phyloP scores from a whole-genome alignment of 2,797 vertebrate species.

The Centropyge bicolor region DNA sequence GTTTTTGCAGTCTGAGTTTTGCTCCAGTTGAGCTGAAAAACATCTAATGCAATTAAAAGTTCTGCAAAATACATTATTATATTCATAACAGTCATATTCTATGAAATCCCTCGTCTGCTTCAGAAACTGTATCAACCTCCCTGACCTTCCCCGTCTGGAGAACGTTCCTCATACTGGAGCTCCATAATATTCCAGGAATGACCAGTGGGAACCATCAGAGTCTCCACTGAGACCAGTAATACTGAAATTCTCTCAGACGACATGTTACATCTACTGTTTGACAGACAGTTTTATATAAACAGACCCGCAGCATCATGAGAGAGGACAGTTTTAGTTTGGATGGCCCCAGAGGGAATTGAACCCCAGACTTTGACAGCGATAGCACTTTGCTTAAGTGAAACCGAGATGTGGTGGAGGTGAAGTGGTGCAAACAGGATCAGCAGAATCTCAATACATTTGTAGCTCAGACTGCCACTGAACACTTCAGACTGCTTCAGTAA shows the following conservation, averaged over 20 bases:
- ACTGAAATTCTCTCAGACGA: constrained; percentile 34
- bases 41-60: not conserved
- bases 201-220: constrained; percentile 56
- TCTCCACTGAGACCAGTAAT: constrained; percentile 50
- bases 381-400: not conserved
- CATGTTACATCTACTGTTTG: constrained; percentile 41
- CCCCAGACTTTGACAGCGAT: not conserved
- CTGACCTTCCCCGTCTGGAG: constrained; percentile 34
- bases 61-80: not conserved
- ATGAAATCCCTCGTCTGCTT: not conserved
- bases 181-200: constrained; percentile 44
- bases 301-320: constrained; percentile 13
- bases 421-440: not conserved
- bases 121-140: not conserved
- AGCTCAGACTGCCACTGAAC: no score
- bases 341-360: not conserved
- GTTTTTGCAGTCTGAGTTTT: not conserved
- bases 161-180: constrained; percentile 1
- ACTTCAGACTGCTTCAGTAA: no score
- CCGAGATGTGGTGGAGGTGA: not conserved
- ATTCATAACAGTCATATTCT: not conserved
- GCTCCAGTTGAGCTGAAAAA: not conserved
- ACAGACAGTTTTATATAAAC: constrained; percentile 53
- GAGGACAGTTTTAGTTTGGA: constrained; percentile 26
- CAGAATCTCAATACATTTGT: no score